Conservation (phyloP, 2,888 invertebrate species). For the Loripinus fragilis region DNA sequence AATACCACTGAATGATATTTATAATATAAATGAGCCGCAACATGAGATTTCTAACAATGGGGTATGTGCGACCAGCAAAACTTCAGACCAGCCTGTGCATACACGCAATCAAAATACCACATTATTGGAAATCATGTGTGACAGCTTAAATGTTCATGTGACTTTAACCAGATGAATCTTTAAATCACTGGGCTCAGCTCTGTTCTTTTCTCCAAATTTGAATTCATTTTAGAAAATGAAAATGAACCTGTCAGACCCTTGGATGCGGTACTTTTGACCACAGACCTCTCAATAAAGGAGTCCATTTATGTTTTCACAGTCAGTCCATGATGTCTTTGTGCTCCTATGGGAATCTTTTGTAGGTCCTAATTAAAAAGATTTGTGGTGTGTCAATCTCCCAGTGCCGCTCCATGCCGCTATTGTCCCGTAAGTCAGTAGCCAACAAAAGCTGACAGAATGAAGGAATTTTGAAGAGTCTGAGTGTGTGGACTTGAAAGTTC, state of each 20-base stretch:
- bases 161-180: too few relatives aligned
- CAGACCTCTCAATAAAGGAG: conserved; percentile 4
- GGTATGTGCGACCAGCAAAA: too few relatives aligned
- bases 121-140: too few relatives aligned
- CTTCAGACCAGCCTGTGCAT: too few relatives aligned
- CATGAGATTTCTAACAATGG: too few relatives aligned
- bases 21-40: too few relatives aligned
- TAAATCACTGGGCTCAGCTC: not conserved
- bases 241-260: conserved; percentile 1
- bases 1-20: too few relatives aligned
- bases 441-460: not conserved
- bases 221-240: not conserved
- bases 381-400: conserved; percentile 8
- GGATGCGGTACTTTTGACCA: not conserved
- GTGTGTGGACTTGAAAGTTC: not conserved
- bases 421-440: not conserved
- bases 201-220: not conserved
- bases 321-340: conserved; percentile 10
- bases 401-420: not conserved
- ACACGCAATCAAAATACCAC: too few relatives aligned
- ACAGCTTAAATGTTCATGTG: too few relatives aligned
- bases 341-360: conserved; percentile 7
- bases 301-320: conserved; percentile 15
- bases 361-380: conserved; percentile 14
- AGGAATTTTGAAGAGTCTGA: conserved; percentile 12